A percentile compares a stretch with the other conserved stretches of the same genome.
Conservation (phyloP, 2,888 invertebrate genomes). For the Limnephilus auricula region DNA sequence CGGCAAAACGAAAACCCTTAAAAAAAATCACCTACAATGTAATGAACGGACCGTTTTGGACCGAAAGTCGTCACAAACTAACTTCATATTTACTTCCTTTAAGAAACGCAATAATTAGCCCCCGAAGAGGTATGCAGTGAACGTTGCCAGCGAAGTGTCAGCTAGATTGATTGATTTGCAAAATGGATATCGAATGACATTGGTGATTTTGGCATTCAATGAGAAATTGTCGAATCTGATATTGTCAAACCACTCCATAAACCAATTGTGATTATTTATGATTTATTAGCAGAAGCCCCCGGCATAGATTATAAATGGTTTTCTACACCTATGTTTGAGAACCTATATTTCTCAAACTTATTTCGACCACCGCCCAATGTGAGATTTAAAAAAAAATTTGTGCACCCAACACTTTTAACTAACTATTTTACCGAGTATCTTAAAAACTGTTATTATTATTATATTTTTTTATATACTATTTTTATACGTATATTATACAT, state of each 20-base stretch:
- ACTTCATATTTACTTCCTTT: background rate
- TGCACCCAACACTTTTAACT: no score
- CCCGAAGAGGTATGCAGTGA: background rate
- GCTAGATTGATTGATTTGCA: constrained; percentile 13
- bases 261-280: background rate
- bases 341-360: no score
- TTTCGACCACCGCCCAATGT: no score
- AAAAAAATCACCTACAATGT: background rate
- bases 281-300: no score
- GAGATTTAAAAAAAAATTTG: no score
- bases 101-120: background rate
- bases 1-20: background rate
- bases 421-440: no score
- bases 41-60: background rate
- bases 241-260: background rate
- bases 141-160: constrained; percentile 16
- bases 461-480: no score
- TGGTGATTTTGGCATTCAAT: background rate
- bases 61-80: background rate
- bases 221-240: background rate
- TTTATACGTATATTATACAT: no score
- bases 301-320: no score
- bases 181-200: constrained; percentile 6
- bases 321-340: no score
- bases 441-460: no score